phyloP scores from a whole-genome alignment of 2,113 vertebrate genomes.

The Scophthalmus maximus region DNA sequence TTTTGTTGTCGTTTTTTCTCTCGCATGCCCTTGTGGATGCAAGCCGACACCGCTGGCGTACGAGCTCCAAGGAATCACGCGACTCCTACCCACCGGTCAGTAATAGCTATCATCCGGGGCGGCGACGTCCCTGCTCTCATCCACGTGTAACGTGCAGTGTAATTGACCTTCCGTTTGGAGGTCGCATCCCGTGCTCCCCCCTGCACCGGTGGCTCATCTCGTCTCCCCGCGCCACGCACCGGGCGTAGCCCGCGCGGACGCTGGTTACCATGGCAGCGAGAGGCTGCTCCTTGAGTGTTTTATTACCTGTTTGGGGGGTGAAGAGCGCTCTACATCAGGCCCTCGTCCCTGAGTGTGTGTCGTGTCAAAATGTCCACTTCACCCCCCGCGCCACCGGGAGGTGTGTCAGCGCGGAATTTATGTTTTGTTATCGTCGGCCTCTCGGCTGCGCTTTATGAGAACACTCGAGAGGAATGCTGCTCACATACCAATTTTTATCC shows the following conservation, averaged over 20 bases:
- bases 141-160: slow-evolving; percentile 61
- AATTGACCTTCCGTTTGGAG: slow-evolving; percentile 72
- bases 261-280: slow-evolving; percentile 68
- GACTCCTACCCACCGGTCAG: slow-evolving; percentile 70
- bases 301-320: slow-evolving; percentile 61
- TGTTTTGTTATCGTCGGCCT: slow-evolving; percentile 33
- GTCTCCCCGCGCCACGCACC: background rate
- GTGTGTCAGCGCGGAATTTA: slow-evolving; percentile 35
- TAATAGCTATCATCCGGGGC: slow-evolving; percentile 61
- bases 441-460: slow-evolving; percentile 19
- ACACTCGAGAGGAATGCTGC: slow-evolving; percentile 23
- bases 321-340: slow-evolving; percentile 60
- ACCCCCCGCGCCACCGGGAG: slow-evolving; percentile 8
- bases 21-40: slow-evolving; percentile 43
- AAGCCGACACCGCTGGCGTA: slow-evolving; percentile 64
- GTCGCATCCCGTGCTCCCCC: slow-evolving; percentile 60
- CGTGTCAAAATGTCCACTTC: slow-evolving; percentile 53
- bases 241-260: slow-evolving; percentile 48
- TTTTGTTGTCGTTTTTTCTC: background rate
- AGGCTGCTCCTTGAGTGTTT: slow-evolving; percentile 57
- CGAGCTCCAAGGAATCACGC: slow-evolving; percentile 52
- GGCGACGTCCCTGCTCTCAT: slow-evolving; percentile 52
- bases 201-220: slow-evolving; percentile 43
- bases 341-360: slow-evolving; percentile 52
- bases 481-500: background rate